Percentiles rank a stretch among this genome's conserved stretches.
phyloP scores from a whole-genome alignment of 2,113 vertebrate genomes.

The Passer domesticus region DNA sequence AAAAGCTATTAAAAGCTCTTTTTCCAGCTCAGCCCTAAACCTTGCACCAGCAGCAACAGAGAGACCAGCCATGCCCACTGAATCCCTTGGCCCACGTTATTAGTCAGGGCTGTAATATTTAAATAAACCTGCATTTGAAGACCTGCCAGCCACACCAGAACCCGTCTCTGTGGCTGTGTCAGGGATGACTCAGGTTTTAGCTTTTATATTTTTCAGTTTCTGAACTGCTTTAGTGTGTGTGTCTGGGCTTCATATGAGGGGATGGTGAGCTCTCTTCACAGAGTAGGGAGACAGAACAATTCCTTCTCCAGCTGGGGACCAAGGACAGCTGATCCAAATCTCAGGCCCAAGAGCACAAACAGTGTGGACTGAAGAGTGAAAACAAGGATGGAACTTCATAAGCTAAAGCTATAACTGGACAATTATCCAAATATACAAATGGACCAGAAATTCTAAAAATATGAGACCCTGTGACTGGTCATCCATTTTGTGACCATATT shows the following conservation, averaged over 20 bases:
- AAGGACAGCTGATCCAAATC: neutral
- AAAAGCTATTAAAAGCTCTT: neutral
- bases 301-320: neutral
- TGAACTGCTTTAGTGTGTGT: neutral
- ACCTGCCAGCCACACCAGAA: neutral
- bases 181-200: neutral
- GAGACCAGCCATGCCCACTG: neutral
- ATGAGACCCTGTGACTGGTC: fast-evolving
- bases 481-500: neutral
- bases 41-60: neutral
- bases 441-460: neutral
- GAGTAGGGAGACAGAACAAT: neutral
- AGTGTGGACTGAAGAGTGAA: neutral
- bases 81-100: neutral
- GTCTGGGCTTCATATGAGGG: neutral
- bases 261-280: neutral
- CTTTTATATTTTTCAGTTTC: neutral
- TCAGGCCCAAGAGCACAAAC: neutral
- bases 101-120: neutral
- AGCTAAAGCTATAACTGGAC: neutral
- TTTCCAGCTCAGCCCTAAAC: neutral
- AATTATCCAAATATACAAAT: neutral
- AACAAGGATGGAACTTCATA: neutral
- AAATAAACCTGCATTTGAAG: neutral
- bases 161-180: neutral